A percentile compares a stretch with the other conserved stretches of the same genome.
phyloP scores from a whole-genome alignment of 2,113 vertebrate species.

The Strigops habroptila region DNA sequence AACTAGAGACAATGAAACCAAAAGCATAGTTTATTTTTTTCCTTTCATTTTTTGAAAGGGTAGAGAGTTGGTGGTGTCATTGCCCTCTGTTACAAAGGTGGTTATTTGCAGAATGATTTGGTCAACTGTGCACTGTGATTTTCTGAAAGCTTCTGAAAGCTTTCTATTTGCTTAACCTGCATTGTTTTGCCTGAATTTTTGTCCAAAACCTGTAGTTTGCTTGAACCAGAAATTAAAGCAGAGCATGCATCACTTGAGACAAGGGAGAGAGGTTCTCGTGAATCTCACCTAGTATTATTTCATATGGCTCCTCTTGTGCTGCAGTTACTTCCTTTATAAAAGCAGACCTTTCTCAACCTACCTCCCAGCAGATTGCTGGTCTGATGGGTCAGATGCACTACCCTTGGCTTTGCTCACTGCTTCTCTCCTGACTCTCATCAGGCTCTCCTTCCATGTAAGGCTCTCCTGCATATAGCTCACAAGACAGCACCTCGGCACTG shows the following conservation, averaged over 20 bases:
- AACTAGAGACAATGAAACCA: neutral
- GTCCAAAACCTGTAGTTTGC: neutral
- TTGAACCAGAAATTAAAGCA: neutral
- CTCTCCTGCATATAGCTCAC: neutral
- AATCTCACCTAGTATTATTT: neutral
- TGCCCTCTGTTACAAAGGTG: neutral
- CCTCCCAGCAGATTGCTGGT: neutral
- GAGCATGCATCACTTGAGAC: neutral
- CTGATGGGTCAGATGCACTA: too few species aligned
- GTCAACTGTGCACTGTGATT: neutral
- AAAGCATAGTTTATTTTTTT: neutral
- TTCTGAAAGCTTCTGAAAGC: neutral
- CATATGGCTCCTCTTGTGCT: neutral
- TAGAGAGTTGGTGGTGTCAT: neutral
- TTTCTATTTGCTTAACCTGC: neutral
- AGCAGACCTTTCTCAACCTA: neutral
- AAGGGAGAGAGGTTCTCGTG: neutral
- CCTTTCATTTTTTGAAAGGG: neutral
- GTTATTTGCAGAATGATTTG: neutral
- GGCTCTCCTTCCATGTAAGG: neutral
- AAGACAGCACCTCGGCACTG: neutral
- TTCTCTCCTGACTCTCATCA: rapidly evolving
- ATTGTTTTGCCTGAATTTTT: neutral
- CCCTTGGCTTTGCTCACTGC: neutral
- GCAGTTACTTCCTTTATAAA: neutral